Base-by-base conservation (phyloP, 2,113 vertebrate species). In the Toxotes chatareus region DNA sequence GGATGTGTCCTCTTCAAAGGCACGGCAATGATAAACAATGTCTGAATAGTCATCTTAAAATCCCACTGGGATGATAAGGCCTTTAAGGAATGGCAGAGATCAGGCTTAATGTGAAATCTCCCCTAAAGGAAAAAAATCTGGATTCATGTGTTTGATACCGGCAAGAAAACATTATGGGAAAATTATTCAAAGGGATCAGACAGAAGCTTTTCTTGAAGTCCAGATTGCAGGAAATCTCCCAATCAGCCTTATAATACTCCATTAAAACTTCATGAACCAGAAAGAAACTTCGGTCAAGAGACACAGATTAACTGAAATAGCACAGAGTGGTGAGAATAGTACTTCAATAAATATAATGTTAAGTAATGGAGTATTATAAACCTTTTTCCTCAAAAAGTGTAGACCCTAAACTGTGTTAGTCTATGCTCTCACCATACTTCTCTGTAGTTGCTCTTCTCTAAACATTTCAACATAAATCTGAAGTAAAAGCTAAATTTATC, bases 1-100 rank as follows among this genome's bases (percentile, higher is more conserved):
- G 90, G 83, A 92, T 82, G 83, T 82, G 63, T 84, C 78, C 40
- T 80, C 79, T 92, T 92, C 87, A 93, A 93, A 93, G 74, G 32
- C 46, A 69, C 56, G 73, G 68, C 27, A 51, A 83, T 85, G 86
- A 93, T 89, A 93, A 93, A 93, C 92, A 88, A 36, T 46, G 82
- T 67, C 80, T 79, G 67, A 78, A 66, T 32, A 75, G 75, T 86
- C 53, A 75, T 76, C 71, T 79, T 46, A 53, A 73, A 83, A 77
- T 77, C 81, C 79, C 66, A 68, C 62, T 63, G 76, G 78, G 42
- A 57, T 49, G 68, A 86, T 70, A 70, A 74, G 69, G 34, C 31
- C 72, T 80, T 60, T 55, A 53, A 73, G 49, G 68, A 83, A 79
- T 64, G 32, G 64, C 23, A 76, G 76, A 90, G 82, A 55, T 80